Base-by-base conservation (phyloP, 2,113 vertebrate genomes). In the Silurus glanis region DNA sequence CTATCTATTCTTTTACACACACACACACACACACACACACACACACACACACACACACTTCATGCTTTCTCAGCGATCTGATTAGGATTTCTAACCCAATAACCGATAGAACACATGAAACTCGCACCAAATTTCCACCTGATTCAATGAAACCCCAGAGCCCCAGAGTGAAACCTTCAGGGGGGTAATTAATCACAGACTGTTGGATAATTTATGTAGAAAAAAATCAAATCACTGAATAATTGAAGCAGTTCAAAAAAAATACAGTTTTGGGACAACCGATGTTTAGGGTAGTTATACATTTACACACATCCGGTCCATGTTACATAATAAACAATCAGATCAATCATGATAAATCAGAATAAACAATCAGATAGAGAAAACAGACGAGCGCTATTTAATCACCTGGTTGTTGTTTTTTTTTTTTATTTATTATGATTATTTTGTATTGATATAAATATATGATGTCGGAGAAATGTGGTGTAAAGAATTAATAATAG, bases 121-220 rank as follows among this genome's bases (percentile, higher is more conserved):
- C 66, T 47, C 55, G 91, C 92, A 94, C 93, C 94, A 92, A 95
- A 94, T 94, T 95, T 92, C 95, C 94, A 94, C 95, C 95, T 95
- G 94, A 95, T 94, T 93, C 8, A 91, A 93, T 95, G 95, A 95
- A 95, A 95, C 94, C 91, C 95, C 37, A 93, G 95, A 94, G 95
- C 95, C 95, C 94, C 93, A 95, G 95, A 94, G 94, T 96, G 55
- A 59, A 72, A 17, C 62, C 76, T 86, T 80, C 62, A 80, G 78
- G 53, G 78, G 84, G 78, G 85, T 72, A 81, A 86, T 86, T 81
- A 86, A 86, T 86, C 85, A 86, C 64, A 47, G 83, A 49, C 71
- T 62, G 78, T 13, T 80, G 56, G 56, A 28, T 80, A 71, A 86
- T 80, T 58, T 80, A 83, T 71, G 62, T 45, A 59, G 37, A 3